A percentile compares a stretch with the other conserved stretches of the same genome.
phyloP scores from a whole-genome alignment of 2,113 vertebrate genomes.

The Muntiacus muntjak region DNA sequence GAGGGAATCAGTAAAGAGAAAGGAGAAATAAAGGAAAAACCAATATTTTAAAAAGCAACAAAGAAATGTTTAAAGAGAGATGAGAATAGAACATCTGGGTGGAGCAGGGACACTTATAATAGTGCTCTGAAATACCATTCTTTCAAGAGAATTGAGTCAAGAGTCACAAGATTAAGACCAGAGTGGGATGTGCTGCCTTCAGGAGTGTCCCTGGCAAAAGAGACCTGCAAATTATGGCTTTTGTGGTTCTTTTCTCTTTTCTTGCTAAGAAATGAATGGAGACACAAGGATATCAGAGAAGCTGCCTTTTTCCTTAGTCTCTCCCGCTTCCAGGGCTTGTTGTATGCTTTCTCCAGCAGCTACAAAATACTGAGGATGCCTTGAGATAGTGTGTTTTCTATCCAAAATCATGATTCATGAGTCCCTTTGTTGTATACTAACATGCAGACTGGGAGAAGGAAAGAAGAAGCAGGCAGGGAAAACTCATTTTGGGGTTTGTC shows the following conservation, averaged over 20 bases:
- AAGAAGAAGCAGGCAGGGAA: not conserved
- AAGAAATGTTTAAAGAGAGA: not conserved
- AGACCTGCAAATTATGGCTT: not conserved
- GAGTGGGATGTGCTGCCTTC: not conserved
- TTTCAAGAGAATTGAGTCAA: not conserved
- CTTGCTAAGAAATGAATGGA: not conserved
- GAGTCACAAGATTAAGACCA: not conserved
- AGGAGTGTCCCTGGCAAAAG: not conserved
- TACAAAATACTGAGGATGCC: not conserved
- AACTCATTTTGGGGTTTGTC: not conserved
- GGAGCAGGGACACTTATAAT: not conserved
- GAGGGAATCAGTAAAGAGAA: not conserved
- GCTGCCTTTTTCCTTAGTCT: not conserved
- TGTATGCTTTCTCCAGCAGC: not conserved
- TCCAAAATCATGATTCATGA: not conserved
- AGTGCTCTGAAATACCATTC: not conserved
- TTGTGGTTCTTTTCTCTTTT: slow-evolving; percentile 20
- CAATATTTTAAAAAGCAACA: not conserved
- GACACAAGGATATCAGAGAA: not conserved
- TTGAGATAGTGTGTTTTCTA: slow-evolving; percentile 5
- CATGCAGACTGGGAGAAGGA: not conserved
- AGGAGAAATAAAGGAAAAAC: not conserved
- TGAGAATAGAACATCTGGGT: not conserved
- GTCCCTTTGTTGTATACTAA: not conserved
- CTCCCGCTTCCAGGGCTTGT: not conserved